Percentiles rank a stretch among this genome's conserved stretches.
Conservation (phyloP, 2,113 vertebrate species). For the Microcebus jonahi region DNA sequence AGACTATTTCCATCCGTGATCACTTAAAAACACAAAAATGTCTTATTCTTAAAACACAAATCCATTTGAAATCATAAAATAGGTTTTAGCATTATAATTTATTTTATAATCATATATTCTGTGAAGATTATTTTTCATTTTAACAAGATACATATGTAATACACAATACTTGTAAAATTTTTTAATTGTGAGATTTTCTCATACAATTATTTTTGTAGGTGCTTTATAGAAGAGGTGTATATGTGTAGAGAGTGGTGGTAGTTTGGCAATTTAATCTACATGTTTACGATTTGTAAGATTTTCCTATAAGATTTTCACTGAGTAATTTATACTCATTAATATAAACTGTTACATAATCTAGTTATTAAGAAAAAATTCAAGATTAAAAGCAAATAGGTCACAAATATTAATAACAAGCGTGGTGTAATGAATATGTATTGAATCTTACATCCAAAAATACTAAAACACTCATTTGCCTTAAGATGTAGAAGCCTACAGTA, state of each 20-base stretch:
- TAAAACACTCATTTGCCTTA: background rate
- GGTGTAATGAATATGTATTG: background rate
- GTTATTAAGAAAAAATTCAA: background rate
- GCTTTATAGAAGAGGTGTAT: background rate
- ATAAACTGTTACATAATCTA: background rate
- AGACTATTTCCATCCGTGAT: background rate
- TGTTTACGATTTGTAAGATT: background rate
- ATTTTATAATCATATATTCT: background rate
- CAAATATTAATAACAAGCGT: background rate
- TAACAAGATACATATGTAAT: background rate
- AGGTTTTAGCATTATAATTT: background rate
- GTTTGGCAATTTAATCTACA: background rate
- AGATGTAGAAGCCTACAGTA: background rate
- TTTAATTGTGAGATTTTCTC: background rate
- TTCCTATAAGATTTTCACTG: background rate
- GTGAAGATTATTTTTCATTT: background rate
- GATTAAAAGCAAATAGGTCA: background rate
- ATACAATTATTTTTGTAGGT: background rate
- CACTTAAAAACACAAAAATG: background rate
- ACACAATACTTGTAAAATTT: background rate
- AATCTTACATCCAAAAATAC: background rate
- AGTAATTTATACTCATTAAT: background rate
- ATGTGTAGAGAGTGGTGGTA: background rate
- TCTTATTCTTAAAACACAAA: background rate
- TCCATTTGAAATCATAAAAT: background rate